Evolutionary conservation across 2,797 vertebrate genomes (phyloP).

Genomic region (Channa striata): DNA sequence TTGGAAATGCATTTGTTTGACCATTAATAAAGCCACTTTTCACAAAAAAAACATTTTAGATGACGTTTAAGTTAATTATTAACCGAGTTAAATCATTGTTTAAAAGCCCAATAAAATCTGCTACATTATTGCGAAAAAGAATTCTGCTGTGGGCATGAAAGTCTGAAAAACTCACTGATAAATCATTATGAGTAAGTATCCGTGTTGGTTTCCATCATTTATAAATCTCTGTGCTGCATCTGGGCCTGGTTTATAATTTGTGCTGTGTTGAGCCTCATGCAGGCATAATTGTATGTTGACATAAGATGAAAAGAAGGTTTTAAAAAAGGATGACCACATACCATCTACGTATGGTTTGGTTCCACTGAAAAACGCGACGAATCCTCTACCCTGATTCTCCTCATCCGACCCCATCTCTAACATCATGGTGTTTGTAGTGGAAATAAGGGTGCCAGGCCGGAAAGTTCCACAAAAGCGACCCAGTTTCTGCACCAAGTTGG

Average conservation of each 20-base stretch:
- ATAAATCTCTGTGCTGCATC: not conserved
- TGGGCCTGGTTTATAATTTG: not conserved
- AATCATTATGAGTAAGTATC: not conserved
- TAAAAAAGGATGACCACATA: conserved; percentile 54
- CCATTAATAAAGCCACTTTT: too few species aligned
- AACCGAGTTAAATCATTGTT: too few species aligned
- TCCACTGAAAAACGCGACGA: conserved; percentile 88
- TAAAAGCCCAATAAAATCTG: not conserved
- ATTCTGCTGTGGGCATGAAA: not conserved
- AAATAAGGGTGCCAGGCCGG: conserved; percentile 88
- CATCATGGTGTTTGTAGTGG: conserved; percentile 89
- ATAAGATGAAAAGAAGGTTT: not conserved
- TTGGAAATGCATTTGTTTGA: too few species aligned
- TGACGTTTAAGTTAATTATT: too few species aligned
- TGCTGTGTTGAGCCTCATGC: not conserved
- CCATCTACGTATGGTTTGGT: conserved; percentile 83
- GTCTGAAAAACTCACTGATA: not conserved
- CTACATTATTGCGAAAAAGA: not conserved
- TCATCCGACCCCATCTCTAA: conserved; percentile 89
- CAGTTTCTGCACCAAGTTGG: conserved; percentile 85
- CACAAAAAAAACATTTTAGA: too few species aligned
- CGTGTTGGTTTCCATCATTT: not conserved
- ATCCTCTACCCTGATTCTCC: conserved; percentile 86
- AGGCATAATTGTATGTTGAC: not conserved
- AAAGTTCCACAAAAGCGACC: conserved; percentile 94